A percentile compares a stretch with the other conserved stretches of the same genome.
Conservation (phyloP, 2,888 invertebrate species). For the Heterodera filipjevi region DNA sequence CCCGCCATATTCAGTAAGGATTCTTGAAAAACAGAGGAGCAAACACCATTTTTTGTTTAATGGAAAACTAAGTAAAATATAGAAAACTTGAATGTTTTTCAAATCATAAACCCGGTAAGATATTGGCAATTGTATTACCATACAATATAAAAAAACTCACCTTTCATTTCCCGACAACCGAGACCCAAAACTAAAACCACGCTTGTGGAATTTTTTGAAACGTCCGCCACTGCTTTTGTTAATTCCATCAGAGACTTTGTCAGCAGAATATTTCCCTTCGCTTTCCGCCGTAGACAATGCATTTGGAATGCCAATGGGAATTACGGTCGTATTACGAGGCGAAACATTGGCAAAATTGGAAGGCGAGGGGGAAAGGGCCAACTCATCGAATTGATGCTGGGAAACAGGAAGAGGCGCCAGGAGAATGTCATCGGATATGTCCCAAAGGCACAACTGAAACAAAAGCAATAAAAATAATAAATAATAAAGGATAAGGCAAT, state of each 20-base stretch:
- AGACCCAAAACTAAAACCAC: conserved; percentile 74
- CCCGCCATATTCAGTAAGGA: too few species aligned
- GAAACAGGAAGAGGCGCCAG: conserved; percentile 69
- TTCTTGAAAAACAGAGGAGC: too few species aligned
- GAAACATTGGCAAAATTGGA: background rate
- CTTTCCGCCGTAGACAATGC: background rate
- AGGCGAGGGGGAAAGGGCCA: background rate
- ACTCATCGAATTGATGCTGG: conserved; percentile 22
- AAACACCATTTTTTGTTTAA: too few species aligned
- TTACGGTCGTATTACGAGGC: conserved; percentile 28
- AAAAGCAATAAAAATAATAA: background rate
- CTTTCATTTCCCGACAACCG: conserved; percentile 32
- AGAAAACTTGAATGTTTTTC: too few species aligned
- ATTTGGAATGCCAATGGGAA: conserved; percentile 32
- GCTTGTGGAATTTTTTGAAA: conserved; percentile 70
- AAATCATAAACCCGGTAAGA: too few species aligned
- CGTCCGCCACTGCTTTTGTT: conserved; percentile 45
- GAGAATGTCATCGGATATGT: conserved; percentile 88
- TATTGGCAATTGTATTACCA: background rate
- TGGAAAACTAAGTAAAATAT: too few species aligned
- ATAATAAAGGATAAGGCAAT: background rate
- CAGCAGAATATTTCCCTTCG: conserved; percentile 11
- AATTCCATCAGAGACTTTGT: conserved; percentile 3
- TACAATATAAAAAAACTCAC: background rate
- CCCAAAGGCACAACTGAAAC: conserved; percentile 90